Evolutionary conservation across 1,140 invertebrate species (phyloP), one percentile per base, ranked within the genome.

Genomic region (Saccostrea echinata): DNA sequence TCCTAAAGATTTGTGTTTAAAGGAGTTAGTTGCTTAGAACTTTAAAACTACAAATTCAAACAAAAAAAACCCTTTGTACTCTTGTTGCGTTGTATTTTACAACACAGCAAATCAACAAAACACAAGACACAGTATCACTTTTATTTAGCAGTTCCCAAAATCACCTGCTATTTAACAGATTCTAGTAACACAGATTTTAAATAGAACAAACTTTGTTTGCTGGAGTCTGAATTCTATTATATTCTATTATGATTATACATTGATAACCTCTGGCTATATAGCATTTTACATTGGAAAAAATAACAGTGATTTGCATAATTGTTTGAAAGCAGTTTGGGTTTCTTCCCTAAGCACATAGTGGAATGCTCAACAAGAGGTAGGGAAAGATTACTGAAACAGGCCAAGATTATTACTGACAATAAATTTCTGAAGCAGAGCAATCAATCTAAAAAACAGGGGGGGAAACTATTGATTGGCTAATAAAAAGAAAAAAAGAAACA

Each of bases 91-190:
- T 55, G 18, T 55, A 55, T 11, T 16, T 55, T 55, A 11, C 1
- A 55, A 68, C n/a, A 68, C 64, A n/a, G n/a, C 64, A 0, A 68
- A 68, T 24, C 64, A 68, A 68, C n/a, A 68, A 68, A 21, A 68
- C 64, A 1, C n/a, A 24, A 68, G n/a, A 68, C 12, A 24, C 11
- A 76, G 27, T 76, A 76, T 76, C 68, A 76, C 24, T 76, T 76
- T 76, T 76, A 76, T 30, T 76, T 16, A 76, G 24, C 24, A 16
- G 68, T 33, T 76, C 68, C 9, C 27, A 30, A 24, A 76, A 13
- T 76, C 24, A 71, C 55, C 12, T 57, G 55, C 55, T 4, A 18
- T 57, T 57, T 57, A 57, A 57, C 21, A 57, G 55, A 57, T 21
- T 57, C 16, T 16, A 21, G 55, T 61, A 21, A 61, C 55, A 61